Base-by-base conservation (phyloP, 2,888 invertebrate species). In the Apocheima hispidaria region DNA sequence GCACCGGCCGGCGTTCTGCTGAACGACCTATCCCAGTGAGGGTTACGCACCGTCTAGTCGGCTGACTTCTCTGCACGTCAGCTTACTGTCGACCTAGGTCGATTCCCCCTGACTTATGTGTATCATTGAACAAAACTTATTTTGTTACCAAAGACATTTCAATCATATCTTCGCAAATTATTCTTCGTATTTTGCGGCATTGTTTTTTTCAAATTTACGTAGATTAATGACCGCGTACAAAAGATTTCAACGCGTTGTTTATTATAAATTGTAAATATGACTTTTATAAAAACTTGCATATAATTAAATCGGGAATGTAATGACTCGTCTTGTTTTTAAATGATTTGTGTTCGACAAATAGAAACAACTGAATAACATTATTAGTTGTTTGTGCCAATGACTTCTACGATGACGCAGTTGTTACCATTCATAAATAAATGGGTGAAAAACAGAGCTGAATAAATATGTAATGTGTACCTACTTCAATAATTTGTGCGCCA, bases 381-480 rank as follows among this genome's bases (percentile, higher is more conserved):
- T 54, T 57, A 48, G 60, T 65, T 68, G 63, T 66, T 70, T 67
- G 60, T 69, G 71, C 71, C 70, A 73, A 70, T 70, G 69, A 73
- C 70, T 65, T 63, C 51, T 65, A 63, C 53, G 65, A 68, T 78
- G 78, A 81, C 80, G 78, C 72, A 75, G 72, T 64, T 69, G 53
- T 51, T 60, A 50, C 65, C 72, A 74, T 75, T 72, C 71, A 73
- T 66, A 69, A 75, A 71, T 70, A 71, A 70, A 72, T 70, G 63
- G 60, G 55, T 71, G 64, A 63, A 63, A 62, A 70, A 66, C 65
- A 51, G 38, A 40, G 51, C 57, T 50, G 49, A 53, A 57, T 53
- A 59, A 58, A 58, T 57, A 60, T 44, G 50, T 38, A 43, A 33
- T 38, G 30, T 46, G 41, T 43, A n/a, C 18, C n/a, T 18, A 30